A percentile compares a stretch with the other conserved stretches of the same genome.
phyloP scores from a whole-genome alignment of 35 echinoderm and acorn worm genomes.

The Heliocidaris tuberculata region DNA sequence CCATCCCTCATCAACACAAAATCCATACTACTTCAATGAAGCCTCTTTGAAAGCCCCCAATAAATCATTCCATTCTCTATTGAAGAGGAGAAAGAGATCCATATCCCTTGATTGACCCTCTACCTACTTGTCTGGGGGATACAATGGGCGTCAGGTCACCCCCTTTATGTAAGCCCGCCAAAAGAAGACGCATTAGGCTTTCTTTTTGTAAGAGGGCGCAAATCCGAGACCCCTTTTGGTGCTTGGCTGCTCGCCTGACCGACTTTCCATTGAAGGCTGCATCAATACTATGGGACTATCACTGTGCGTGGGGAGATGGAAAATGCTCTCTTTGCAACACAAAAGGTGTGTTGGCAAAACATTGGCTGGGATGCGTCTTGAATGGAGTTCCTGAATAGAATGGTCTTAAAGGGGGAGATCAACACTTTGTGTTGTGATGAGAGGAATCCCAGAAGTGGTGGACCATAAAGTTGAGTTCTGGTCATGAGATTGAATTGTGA shows the following conservation, averaged over 20 bases:
- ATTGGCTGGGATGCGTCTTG: not conserved
- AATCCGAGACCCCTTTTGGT: slow-evolving; percentile 1
- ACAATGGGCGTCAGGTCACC: not conserved
- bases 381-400: not conserved
- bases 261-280: not conserved
- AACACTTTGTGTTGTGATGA: not conserved
- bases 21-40: not conserved
- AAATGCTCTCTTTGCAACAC: not conserved
- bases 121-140: not conserved
- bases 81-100: not conserved
- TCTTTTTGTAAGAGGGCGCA: not conserved
- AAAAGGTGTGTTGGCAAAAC: slow-evolving; percentile 26
- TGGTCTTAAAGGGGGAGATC: slow-evolving; percentile 6
- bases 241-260: not conserved
- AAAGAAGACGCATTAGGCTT: not conserved
- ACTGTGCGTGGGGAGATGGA: not conserved
- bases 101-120: not conserved
- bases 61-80: slow-evolving; percentile 1
- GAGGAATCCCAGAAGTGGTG: no score
- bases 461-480: no score
- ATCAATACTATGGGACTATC: not conserved
- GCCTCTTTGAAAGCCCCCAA: not conserved
- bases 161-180: not conserved
- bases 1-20: not conserved
- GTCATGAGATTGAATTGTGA: no score